Evolutionary conservation across 2,888 invertebrate species (phyloP).

Genomic region (Vanessa cardui): DNA sequence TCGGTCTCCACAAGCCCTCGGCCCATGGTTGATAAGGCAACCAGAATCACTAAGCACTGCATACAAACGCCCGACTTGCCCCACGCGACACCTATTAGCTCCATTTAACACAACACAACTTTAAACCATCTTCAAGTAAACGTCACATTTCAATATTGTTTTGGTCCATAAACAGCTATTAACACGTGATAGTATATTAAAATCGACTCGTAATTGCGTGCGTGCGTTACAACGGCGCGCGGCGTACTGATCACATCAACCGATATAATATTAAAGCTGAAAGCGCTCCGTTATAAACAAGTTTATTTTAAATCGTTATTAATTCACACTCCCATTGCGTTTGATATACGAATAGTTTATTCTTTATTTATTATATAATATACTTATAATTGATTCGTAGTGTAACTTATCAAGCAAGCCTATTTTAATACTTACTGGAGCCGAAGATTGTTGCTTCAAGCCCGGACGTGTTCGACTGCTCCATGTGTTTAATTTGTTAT

Average conservation of each 20-base stretch:
- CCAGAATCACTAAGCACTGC: conserved; percentile 37
- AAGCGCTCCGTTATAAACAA: conserved; percentile 7
- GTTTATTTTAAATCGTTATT: conserved; percentile 14
- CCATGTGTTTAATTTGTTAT: too few relatives aligned
- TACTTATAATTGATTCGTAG: too few relatives aligned
- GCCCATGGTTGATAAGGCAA: conserved; percentile 62
- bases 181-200: neutral
- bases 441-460: too few relatives aligned
- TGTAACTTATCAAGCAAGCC: too few relatives aligned
- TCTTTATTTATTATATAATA: neutral
- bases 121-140: conserved; percentile 15
- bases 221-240: conserved; percentile 27
- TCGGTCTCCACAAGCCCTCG: conserved; percentile 78
- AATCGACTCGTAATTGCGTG: conserved; percentile 20
- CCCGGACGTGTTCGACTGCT: too few relatives aligned
- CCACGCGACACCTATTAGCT: conserved; percentile 26
- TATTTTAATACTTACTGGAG: too few relatives aligned
- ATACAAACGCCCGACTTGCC: conserved; percentile 34
- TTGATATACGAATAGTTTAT: neutral
- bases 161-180: neutral
- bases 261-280: conserved; percentile 9
- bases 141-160: conserved; percentile 34
- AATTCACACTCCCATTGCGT: neutral
- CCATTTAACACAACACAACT: conserved; percentile 24
- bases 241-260: conserved; percentile 27